Base-by-base conservation (phyloP, 2,113 vertebrate species). In the Astatotilapia flaviijosephi region DNA sequence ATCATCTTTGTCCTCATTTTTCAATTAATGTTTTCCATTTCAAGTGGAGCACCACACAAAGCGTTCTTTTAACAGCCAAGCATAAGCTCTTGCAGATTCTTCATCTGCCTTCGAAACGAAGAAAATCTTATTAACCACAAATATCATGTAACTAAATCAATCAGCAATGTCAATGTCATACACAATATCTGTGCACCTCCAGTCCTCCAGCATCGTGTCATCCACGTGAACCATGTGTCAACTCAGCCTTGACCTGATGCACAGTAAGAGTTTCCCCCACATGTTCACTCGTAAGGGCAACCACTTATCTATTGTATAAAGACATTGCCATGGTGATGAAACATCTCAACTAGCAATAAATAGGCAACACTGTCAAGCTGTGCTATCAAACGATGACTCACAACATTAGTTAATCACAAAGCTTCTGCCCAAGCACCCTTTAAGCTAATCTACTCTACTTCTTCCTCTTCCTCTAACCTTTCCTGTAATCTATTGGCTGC, bases 311-410 rank as follows among this genome's bases (percentile, higher is more conserved):
- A 84, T 92, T 94, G 86, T 89, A 88, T 89, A 92, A 92, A 90
- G 88, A 91, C 86, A 87, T 96, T 68, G 80, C 94, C 96, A 96
- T 96, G 95, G 96, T 91, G 95, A 96, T 88, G 73, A 65, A 83
- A 85, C 93, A 88, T 93, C 91, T 89, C 82, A 62, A 82, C 70
- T 58, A 70, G 79, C 82, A 94, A 95, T 93, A 94, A 94, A 95
- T 92, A 95, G 65, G 88, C 87, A 91, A 94, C 90, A 89, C 28
- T 82, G 56, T 88, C 83, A 65, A 88, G 77, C 83, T 68, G 83
- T 31, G 82, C 60, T 49, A 79, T 54, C 79, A 56, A 85, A 84
- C 88, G 45, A 56, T 94, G 94, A 96, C 86, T 96, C 94, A 96
- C 85, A 81, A 89, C 83, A 45, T 88, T 70, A 68, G 65, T 83